Conservation (phyloP, 2,113 vertebrate genomes). For the Megalops atlanticus region DNA sequence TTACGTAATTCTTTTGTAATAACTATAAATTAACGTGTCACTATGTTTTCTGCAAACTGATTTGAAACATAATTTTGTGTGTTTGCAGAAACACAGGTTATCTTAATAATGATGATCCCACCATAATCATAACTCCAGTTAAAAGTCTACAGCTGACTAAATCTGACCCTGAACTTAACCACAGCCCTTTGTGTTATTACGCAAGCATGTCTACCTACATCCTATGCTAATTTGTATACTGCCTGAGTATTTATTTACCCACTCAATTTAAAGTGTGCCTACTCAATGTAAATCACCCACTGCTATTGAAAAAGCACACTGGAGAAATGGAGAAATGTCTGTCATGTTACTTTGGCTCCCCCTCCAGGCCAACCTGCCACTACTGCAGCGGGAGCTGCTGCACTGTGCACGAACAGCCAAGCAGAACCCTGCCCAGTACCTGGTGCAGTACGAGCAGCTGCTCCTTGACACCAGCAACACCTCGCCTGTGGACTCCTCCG, state of each 20-base stretch:
- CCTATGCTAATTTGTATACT: too few relatives aligned
- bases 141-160: too few relatives aligned
- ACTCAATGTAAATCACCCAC: conserved; percentile 95
- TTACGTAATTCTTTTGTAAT: too few relatives aligned
- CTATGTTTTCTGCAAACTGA: too few relatives aligned
- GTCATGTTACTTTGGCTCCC: not conserved
- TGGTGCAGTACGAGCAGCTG: conserved; percentile 96
- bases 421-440: conserved; percentile 94
- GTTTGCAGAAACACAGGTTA: too few relatives aligned
- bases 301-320: conserved; percentile 50
- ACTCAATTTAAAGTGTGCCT: conserved; percentile 41
- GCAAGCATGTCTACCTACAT: too few relatives aligned
- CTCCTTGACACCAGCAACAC: conserved; percentile 86
- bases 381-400: conserved; percentile 92
- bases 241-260: not conserved
- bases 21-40: too few relatives aligned
- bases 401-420: conserved; percentile 95
- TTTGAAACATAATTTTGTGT: too few relatives aligned
- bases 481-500: conserved; percentile 86
- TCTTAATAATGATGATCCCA: too few relatives aligned
- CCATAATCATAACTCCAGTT: too few relatives aligned
- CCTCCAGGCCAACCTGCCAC: conserved; percentile 86
- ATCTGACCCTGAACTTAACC: too few relatives aligned
- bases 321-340: not conserved
- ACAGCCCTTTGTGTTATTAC: too few relatives aligned